Evolutionary conservation across 2,888 invertebrate species (phyloP), one percentile per base, ranked within the genome.

Genomic region (Drosophila melanosoma): DNA sequence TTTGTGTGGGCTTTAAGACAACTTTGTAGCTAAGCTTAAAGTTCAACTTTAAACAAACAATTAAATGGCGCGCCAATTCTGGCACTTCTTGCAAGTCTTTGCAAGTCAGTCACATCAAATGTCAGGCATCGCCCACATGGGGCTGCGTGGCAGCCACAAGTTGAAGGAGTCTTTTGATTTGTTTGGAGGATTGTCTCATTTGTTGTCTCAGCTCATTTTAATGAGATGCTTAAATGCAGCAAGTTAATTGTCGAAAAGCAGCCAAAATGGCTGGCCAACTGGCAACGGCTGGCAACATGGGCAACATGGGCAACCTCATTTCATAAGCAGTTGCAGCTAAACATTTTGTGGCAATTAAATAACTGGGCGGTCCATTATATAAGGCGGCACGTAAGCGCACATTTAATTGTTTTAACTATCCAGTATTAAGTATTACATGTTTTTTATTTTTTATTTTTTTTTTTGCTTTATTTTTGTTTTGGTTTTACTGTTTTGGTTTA

Each of bases 371-470:
- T 69, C 71, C 75, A 79, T 79, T 79, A 79, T 79, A 79, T 79
- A 79, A 79, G 69, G 51, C 60, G 63, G 69, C 71, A 71, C 78
- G 75, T 79, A 79, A 79, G 78, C 78, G 69, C 15, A 84, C 73
- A 81, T 74, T 87, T 84, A 84, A 84, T 84, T 86, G 79, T 82
- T 84, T 78, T 82, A 84, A 87, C 84, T 80, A 84, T 74, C 69
- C 64, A 60, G 48, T 29, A 29, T 75, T 56, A 51, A 64, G 38
- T 69, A 79, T 79, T 79, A 79, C 79, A 79, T 79, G 63, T 35
- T 23, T 23, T 45, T 20, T 3, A n/a, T n/a, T 12, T 45, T 20
- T 20, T 42, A 12, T 23, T 23, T 45, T n/a, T 7, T 7, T 1
- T 26, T 8, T 35, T 4, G 29, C 29, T 12, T 12, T 35, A 0